phyloP scores from a whole-genome alignment of 2,113 vertebrate species.

The Cygnus buccinator region DNA sequence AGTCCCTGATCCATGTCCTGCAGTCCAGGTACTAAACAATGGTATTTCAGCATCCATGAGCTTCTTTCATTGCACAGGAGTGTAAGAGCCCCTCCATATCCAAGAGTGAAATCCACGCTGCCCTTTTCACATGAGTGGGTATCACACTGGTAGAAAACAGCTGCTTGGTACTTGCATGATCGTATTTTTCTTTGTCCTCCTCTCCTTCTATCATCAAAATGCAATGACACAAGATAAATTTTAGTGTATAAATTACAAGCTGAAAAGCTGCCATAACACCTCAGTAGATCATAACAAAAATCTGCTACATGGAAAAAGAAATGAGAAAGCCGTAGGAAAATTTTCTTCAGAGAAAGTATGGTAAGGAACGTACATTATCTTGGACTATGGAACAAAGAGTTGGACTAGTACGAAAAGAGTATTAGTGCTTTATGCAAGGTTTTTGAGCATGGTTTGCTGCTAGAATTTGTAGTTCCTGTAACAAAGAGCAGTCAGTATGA shows the following conservation, averaged over 20 bases:
- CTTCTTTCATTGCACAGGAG: neutral
- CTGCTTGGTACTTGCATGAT: neutral
- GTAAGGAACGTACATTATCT: neutral
- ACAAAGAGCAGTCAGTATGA: neutral
- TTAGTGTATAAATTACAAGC: neutral
- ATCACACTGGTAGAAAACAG: neutral
- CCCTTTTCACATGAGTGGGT: fast-evolving
- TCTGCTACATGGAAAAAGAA: neutral
- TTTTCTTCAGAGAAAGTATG: neutral
- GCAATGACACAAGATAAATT: neutral
- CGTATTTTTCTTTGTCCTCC: neutral
- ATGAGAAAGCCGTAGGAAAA: neutral
- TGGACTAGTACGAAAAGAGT: neutral
- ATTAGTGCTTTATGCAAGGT: neutral
- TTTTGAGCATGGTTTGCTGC: neutral
- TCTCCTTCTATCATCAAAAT: neutral
- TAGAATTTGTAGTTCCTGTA: neutral
- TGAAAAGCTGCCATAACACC: neutral
- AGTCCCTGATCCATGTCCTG: fast-evolving
- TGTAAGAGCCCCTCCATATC: neutral
- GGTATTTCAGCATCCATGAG: neutral
- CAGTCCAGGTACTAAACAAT: neutral
- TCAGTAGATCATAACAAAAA: neutral
- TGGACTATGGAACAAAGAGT: neutral
- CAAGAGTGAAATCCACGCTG: neutral